phyloP scores from a whole-genome alignment of 2,888 invertebrate genomes.

The Acanthopleura granulata region DNA sequence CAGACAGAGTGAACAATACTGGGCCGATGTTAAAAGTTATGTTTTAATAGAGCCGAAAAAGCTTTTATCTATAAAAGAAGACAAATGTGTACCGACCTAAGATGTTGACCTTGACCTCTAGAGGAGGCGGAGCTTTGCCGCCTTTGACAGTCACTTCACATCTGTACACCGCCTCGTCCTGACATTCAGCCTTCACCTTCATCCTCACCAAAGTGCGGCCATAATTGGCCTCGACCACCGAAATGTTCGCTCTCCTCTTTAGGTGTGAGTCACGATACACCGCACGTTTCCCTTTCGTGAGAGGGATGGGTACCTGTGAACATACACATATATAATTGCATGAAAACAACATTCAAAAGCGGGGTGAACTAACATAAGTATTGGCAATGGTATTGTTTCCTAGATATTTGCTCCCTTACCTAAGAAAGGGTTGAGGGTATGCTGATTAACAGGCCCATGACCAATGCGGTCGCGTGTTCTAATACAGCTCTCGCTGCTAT shows the following conservation, averaged over 20 bases:
- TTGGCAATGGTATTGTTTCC: too few species aligned
- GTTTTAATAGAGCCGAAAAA: too few species aligned
- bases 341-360: too few species aligned
- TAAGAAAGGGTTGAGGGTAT: too few species aligned
- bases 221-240: background rate
- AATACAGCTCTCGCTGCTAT: too few species aligned
- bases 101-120: background rate
- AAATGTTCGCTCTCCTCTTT: background rate
- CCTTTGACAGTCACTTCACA: background rate
- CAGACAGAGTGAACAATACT: too few species aligned
- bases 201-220: background rate
- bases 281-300: background rate
- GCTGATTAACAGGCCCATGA: too few species aligned
- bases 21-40: too few species aligned
- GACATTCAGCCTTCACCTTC: background rate
- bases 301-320: background rate
- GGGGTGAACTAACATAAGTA: too few species aligned
- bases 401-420: too few species aligned
- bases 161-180: background rate
- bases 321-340: background rate
- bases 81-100: background rate
- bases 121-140: background rate
- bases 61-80: too few species aligned
- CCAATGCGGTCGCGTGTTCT: too few species aligned
- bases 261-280: background rate